These are phyloP conservation scores for Nibea coibor DNA, from an alignment of 2,113 vertebrate species.

Conservation along the genomic window DNA sequence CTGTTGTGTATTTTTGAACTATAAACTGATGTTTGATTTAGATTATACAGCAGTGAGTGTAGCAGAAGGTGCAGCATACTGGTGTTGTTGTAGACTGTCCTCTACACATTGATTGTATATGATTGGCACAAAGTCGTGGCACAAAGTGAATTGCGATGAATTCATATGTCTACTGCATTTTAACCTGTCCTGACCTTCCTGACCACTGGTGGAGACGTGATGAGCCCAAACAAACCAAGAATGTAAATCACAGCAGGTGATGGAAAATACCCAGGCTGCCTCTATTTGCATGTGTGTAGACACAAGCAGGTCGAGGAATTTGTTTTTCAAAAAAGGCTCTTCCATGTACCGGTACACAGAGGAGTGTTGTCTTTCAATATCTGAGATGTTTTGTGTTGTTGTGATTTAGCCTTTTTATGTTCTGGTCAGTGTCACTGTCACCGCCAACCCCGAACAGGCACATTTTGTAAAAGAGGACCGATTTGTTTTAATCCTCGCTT, in stretches of 20 bases:
- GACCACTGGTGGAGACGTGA: constrained; percentile 25
- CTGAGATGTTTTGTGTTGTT: neutral
- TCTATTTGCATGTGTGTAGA: constrained; percentile 83
- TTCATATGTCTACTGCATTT: constrained; percentile 3
- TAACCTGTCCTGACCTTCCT: constrained; percentile 51
- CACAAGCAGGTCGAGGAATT: constrained; percentile 69
- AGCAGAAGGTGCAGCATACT: neutral
- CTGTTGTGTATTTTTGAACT: neutral
- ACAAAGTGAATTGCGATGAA: neutral
- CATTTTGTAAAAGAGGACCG: neutral
- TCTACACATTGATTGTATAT: neutral
- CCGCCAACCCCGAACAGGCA: neutral
- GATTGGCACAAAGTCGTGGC: neutral
- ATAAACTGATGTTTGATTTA: neutral
- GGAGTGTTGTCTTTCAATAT: neutral
- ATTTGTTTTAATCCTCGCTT: constrained; percentile 17
- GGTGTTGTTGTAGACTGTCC: neutral
- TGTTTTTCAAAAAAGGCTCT: constrained; percentile 83
- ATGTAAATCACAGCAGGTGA: constrained; percentile 82
- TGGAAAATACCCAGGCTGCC: constrained; percentile 79
- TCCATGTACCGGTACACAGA: neutral
- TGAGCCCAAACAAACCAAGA: constrained; percentile 56
- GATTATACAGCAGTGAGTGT: neutral
- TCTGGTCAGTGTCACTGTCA: neutral
- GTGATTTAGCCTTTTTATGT: neutral